phyloP scores from a whole-genome alignment of 2,113 vertebrate species.

The Ailurus styani region DNA sequence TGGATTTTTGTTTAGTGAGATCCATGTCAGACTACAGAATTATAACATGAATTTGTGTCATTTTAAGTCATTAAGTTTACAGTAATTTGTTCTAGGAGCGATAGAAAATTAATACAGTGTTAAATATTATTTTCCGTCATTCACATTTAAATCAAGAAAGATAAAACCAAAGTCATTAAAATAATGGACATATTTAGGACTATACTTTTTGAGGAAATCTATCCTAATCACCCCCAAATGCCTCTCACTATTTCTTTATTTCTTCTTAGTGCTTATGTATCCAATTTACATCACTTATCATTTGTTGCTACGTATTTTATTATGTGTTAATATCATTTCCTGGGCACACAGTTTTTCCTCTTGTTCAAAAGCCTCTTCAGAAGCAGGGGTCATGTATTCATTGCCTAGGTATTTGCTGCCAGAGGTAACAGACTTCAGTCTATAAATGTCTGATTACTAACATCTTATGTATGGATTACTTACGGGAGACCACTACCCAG shows the following conservation, averaged over 20 bases:
- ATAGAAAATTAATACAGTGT: background rate
- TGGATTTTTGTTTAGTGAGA: background rate
- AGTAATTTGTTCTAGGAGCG: background rate
- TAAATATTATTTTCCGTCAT: background rate
- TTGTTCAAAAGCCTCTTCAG: constrained; percentile 10
- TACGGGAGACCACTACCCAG: background rate
- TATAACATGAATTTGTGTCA: background rate
- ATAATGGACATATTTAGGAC: background rate
- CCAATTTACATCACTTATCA: background rate
- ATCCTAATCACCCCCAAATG: background rate
- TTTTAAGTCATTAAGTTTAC: background rate
- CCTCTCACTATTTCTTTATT: background rate
- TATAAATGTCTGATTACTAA: background rate
- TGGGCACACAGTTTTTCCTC: background rate
- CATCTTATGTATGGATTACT: background rate
- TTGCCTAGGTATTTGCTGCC: background rate
- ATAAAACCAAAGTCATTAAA: constrained; percentile 21
- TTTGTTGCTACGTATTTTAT: constrained; percentile 3
- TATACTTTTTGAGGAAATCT: background rate
- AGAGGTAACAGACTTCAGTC: background rate
- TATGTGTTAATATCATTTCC: background rate
- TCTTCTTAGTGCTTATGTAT: background rate
- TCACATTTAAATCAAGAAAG: constrained; percentile 6
- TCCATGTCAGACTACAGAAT: background rate
- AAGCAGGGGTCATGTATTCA: background rate